Evolutionary conservation across 2,888 invertebrate genomes (phyloP).

Genomic region (Aleiodes leptofemur): DNA sequence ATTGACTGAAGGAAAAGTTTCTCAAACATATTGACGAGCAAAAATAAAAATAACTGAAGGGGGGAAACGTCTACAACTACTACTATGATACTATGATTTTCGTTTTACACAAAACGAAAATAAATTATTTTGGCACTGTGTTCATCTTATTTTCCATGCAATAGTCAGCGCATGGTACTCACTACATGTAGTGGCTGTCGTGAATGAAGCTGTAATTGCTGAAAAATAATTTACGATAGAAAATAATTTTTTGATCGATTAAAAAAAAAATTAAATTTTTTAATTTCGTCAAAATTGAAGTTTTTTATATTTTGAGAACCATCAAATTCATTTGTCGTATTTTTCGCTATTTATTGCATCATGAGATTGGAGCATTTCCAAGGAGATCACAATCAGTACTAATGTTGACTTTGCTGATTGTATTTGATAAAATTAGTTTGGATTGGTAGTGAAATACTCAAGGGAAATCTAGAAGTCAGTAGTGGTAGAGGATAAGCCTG

Average conservation of each 20-base stretch:
- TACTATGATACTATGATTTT: too few species aligned
- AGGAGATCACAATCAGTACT: neutral
- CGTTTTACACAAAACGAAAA: constrained; percentile 10
- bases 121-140: constrained; percentile 14
- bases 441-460: too few species aligned
- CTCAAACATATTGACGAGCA: too few species aligned
- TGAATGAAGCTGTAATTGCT: constrained; percentile 75
- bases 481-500: too few species aligned
- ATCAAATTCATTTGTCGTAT: neutral
- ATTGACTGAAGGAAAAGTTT: too few species aligned
- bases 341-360: neutral
- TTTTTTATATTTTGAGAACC: neutral
- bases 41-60: too few species aligned
- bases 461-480: too few species aligned
- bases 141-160: constrained; percentile 51
- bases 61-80: neutral
- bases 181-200: constrained; percentile 75
- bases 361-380: neutral
- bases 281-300: neutral
- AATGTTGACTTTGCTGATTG: too few species aligned
- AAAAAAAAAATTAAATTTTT: too few species aligned
- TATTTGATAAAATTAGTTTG: too few species aligned
- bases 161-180: constrained; percentile 66
- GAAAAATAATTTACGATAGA: constrained; percentile 60
- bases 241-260: neutral